Percentiles rank a stretch among this genome's conserved stretches.
phyloP scores from a whole-genome alignment of 37 sponge, comb jelly and placozoan species.

The Theonella swinhoei region DNA sequence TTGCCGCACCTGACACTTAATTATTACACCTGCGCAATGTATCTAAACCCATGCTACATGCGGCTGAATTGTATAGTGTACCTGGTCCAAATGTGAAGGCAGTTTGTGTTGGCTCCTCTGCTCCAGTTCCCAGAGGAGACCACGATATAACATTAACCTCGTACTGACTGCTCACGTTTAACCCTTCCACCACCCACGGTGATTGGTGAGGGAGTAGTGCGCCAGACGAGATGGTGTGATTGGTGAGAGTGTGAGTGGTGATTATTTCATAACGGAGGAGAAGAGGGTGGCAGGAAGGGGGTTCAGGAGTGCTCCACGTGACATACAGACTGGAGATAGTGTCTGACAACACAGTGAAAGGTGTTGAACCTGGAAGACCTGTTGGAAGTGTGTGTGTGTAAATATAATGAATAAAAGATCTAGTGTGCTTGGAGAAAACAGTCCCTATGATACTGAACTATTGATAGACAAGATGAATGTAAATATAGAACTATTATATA shows the following conservation, averaged over 20 bases:
- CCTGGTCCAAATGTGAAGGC: conserved; percentile 2
- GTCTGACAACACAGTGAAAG: conserved; percentile 21
- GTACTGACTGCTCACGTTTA: conserved; percentile 1
- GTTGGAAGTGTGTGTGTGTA: neutral
- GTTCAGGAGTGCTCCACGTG: neutral
- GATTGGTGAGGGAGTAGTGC: neutral
- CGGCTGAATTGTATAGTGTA: no score
- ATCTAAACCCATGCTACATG: no score
- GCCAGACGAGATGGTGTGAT: neutral
- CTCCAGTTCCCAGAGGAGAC: conserved; percentile 4
- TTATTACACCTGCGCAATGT: no score
- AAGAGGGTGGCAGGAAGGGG: conserved; percentile 14
- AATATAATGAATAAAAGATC: no score
- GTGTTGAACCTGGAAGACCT: conserved; percentile 1
- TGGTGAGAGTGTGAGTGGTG: neutral
- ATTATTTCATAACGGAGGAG: conserved; percentile 9
- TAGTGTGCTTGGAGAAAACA: neutral
- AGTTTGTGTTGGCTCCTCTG: neutral
- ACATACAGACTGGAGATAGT: conserved; percentile 19
- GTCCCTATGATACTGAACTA: neutral
- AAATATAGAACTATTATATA: no score
- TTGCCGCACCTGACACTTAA: no score
- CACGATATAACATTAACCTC: neutral
- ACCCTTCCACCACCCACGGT: neutral
- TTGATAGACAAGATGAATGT: no score